phyloP scores from a whole-genome alignment of 2,888 invertebrate genomes.

The Synergus laeviventris region DNA sequence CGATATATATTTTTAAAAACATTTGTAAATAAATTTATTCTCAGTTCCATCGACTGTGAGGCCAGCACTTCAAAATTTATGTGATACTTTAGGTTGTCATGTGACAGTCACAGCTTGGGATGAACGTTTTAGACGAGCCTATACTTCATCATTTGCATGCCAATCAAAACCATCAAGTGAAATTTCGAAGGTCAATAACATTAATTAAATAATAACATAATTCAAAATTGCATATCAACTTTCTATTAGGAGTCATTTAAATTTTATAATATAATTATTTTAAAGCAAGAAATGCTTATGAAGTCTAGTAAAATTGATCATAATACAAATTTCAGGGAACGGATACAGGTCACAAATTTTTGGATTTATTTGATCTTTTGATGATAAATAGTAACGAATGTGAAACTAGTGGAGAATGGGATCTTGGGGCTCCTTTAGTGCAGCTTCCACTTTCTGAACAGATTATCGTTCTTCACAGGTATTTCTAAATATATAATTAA shows the following conservation, averaged over 20 bases:
- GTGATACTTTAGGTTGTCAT: constrained; percentile 87
- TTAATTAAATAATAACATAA: not conserved
- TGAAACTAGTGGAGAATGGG: constrained; percentile 84
- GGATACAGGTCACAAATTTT: constrained; percentile 80
- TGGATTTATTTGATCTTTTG: constrained; percentile 83
- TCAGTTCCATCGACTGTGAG: constrained; percentile 82
- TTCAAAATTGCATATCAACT: not conserved
- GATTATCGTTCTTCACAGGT: constrained; percentile 84
- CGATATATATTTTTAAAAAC: constrained; percentile 2
- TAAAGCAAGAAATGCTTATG: too few species aligned
- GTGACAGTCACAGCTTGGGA: constrained; percentile 90
- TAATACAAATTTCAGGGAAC: constrained; percentile 76
- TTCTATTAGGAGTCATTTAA: not conserved
- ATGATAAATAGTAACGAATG: constrained; percentile 86
- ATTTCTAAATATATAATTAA: not conserved
- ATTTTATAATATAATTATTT: not conserved
- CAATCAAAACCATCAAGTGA: constrained; percentile 61
- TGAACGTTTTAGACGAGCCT: constrained; percentile 79
- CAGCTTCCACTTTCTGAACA: constrained; percentile 89
- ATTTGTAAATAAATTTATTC: constrained; percentile 38
- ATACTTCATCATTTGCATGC: constrained; percentile 76
- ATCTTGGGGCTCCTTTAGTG: constrained; percentile 84
- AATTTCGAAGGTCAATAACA: constrained; percentile 59
- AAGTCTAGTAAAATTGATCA: too few species aligned
- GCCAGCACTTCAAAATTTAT: constrained; percentile 85